phyloP scores from a whole-genome alignment of 2,113 vertebrate species.

The Turnix velox region DNA sequence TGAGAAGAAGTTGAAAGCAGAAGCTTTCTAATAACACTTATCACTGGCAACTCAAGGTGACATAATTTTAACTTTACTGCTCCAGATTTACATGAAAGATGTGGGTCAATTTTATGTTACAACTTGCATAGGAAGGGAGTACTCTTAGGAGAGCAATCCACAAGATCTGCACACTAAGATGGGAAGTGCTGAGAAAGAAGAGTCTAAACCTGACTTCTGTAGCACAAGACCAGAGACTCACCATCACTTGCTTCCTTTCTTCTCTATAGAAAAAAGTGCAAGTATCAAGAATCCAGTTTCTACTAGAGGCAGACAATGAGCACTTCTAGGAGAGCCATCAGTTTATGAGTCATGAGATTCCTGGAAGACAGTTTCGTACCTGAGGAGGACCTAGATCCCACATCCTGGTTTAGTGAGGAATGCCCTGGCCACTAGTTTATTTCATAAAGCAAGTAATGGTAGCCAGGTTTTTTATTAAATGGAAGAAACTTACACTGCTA shows the following conservation, averaged over 20 bases:
- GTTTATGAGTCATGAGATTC: background rate
- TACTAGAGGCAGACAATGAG: background rate
- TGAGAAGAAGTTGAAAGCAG: background rate
- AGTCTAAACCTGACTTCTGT: background rate
- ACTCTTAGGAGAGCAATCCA: background rate
- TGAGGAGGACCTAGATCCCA: background rate
- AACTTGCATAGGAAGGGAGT: background rate
- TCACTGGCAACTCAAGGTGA: slow-evolving; percentile 17
- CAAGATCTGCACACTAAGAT: background rate
- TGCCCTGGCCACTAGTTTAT: background rate
- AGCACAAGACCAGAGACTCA: background rate
- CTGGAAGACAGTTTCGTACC: background rate
- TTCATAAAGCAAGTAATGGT: background rate
- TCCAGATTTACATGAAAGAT: background rate
- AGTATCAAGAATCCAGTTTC: background rate
- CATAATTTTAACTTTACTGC: background rate
- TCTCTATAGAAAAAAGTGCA: background rate
- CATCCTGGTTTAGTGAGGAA: background rate
- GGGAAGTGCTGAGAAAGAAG: background rate
- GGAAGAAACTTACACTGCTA: background rate
- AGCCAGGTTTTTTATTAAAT: background rate
- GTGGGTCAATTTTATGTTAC: background rate
- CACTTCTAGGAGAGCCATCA: background rate
- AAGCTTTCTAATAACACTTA: slow-evolving; percentile 7
- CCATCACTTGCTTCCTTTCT: background rate